Evolutionary conservation across 2,888 invertebrate genomes (phyloP), one percentile per base, ranked within the genome.

Genomic region (Phyto melanocephala): DNA sequence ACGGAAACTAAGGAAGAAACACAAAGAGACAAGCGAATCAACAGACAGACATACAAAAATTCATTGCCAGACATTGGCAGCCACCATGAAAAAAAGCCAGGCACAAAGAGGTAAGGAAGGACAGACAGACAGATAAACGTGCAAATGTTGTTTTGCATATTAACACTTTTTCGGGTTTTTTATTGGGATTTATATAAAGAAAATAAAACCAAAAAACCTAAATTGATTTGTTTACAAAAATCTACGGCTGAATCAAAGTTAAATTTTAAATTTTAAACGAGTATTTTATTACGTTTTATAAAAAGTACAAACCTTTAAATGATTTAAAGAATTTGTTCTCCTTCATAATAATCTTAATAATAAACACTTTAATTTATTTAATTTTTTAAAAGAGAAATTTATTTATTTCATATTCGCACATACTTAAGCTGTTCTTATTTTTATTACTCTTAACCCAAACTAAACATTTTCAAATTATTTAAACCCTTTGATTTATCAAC

Each of bases 401-500:
- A n/a, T 15, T 15, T 42, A 42, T 42, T 15, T 15, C n/a, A 42
- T 11, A 2, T 11, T 35, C 8, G 2, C 11, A 35, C 8, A 8
- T 17, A 7, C 45, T 7, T 17, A n/a, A n/a, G n/a, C n/a, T n/a
- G n/a, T n/a, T n/a, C n/a, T 33, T 33, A 33, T 33, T 15, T 15
- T 15, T 28, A 15, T 54, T 17, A 11, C 13, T 15, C 7, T 6
- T 56, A 90, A 2, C 89, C 89, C 85, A 90, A 83, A 56, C 89
- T 90, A 60, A 90, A 90, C 80, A 88, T 87, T 85, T 89, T 90
- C 1, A 90, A 86, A 86, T 90, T 89, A 81, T 90, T 87, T 40
- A 90, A 90, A 2, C 89, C 90, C 77, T 90, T 90, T 13, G 90
- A 89, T 35, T 90, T 90, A 77, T 90, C 90, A 42, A 90, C 85